A percentile compares a stretch with the other conserved stretches of the same genome.
Evolutionary conservation across 2,797 vertebrate genomes (phyloP).

Genomic region (Pangasius krempfi): DNA sequence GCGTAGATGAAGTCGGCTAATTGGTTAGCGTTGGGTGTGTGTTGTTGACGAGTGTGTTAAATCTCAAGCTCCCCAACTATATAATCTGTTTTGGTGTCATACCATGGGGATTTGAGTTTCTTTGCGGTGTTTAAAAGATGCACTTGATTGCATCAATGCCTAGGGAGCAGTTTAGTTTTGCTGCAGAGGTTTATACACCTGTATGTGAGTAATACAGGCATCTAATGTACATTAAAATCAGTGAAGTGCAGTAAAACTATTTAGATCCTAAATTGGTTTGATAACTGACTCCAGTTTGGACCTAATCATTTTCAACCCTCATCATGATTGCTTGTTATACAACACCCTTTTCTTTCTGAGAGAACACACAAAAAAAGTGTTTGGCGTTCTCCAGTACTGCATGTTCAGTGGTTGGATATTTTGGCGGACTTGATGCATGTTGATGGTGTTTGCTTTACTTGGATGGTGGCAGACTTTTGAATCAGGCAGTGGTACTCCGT

Average conservation of each 20-base stretch:
- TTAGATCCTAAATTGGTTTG: not conserved
- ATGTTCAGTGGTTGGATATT: not conserved
- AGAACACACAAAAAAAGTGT: not conserved
- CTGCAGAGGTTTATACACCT: not conserved
- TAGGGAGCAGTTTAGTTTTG: not conserved
- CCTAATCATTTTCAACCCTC: not conserved
- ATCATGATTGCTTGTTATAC: not conserved
- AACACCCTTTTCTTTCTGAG: not conserved
- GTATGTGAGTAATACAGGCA: too few species aligned
- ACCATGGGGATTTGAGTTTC: not conserved
- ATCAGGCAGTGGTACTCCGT: not conserved
- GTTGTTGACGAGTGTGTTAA: not conserved
- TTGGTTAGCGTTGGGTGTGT: not conserved
- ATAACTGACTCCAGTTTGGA: not conserved
- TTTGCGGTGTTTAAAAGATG: not conserved
- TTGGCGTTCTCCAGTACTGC: not conserved
- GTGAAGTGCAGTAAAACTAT: not conserved
- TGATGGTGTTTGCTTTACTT: not conserved
- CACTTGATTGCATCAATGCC: not conserved
- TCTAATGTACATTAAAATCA: not conserved
- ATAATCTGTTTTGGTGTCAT: not conserved
- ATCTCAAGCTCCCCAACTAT: not conserved
- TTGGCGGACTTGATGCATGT: not conserved
- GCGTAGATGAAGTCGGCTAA: not conserved
- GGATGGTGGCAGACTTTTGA: not conserved